These are phyloP conservation scores for Drosophila willistoni DNA, from an alignment of 1,140 invertebrate species.

Conservation along the genomic window DNA sequence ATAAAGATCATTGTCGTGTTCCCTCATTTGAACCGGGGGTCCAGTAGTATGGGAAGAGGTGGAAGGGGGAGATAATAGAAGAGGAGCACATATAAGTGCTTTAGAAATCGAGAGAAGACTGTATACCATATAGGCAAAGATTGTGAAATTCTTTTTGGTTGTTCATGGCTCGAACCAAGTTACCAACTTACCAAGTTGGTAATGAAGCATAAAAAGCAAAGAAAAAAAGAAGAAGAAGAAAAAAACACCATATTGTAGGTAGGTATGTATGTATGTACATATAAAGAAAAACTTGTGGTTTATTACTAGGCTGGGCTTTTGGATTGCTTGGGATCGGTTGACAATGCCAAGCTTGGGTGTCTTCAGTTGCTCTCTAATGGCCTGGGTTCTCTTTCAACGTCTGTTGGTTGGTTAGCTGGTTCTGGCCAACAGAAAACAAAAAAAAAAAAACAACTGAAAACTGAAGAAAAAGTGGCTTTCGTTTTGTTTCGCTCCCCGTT, in stretches of 20 bases:
- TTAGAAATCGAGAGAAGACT: not conserved
- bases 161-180: slow-evolving; percentile 8
- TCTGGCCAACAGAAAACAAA: not conserved
- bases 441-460: not conserved
- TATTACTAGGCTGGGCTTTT: not conserved
- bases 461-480: slow-evolving; percentile 39
- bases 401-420: slow-evolving; percentile 1
- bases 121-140: not conserved
- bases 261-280: slow-evolving; percentile 7
- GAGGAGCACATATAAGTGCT: slow-evolving; percentile 3
- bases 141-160: slow-evolving; percentile 1
- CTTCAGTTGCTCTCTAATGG: slow-evolving; percentile 6
- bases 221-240: too few species aligned
- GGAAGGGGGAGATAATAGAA: too few species aligned
- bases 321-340: slow-evolving; percentile 5
- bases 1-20: slow-evolving; percentile 21
- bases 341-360: slow-evolving; percentile 12
- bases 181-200: slow-evolving; percentile 11
- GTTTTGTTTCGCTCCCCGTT: slow-evolving; percentile 20
- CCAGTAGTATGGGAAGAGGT: not conserved
- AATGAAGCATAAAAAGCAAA: slow-evolving; percentile 1
- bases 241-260: not conserved
- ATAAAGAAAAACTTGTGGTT: slow-evolving; percentile 16
- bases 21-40: not conserved
- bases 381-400: not conserved